These are phyloP conservation scores for Etheostoma perlongum DNA, from an alignment of 2,797 vertebrate genomes.

Conservation along the genomic window DNA sequence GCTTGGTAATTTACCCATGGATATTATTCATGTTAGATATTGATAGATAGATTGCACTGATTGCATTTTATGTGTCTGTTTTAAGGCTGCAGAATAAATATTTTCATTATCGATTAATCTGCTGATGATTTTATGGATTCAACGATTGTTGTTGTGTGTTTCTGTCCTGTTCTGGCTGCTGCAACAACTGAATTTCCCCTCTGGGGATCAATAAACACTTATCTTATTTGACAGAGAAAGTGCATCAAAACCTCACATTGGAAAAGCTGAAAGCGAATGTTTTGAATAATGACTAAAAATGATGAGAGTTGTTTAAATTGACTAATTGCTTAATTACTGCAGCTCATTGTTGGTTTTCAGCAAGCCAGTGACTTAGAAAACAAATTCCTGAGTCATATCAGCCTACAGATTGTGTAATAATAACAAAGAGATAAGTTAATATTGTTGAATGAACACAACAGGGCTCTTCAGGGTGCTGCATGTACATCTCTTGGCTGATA, in stretches of 20 bases:
- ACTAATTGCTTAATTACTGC: background rate
- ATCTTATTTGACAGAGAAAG: background rate
- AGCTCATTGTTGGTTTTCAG: background rate
- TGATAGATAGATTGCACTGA: too few species aligned
- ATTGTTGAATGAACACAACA: slow-evolving; percentile 1
- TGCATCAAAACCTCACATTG: background rate
- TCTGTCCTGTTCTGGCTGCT: background rate
- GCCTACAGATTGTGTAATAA: background rate
- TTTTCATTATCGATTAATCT: too few species aligned
- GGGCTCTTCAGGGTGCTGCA: slow-evolving; percentile 15
- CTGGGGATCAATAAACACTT: background rate
- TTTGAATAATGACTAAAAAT: too few species aligned
- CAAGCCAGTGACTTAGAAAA: background rate
- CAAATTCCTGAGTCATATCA: background rate
- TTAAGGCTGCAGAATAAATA: too few species aligned
- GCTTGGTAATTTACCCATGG: too few species aligned
- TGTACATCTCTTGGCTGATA: slow-evolving; percentile 15
- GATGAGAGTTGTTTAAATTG: background rate
- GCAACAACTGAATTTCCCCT: background rate
- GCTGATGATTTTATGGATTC: too few species aligned
- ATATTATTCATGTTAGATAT: too few species aligned
- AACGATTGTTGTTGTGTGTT: too few species aligned
- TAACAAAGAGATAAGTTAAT: background rate
- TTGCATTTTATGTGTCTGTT: background rate
- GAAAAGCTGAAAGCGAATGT: too few species aligned